Conservation (phyloP, 2,113 vertebrate genomes). For the Bombycilla garrulus region DNA sequence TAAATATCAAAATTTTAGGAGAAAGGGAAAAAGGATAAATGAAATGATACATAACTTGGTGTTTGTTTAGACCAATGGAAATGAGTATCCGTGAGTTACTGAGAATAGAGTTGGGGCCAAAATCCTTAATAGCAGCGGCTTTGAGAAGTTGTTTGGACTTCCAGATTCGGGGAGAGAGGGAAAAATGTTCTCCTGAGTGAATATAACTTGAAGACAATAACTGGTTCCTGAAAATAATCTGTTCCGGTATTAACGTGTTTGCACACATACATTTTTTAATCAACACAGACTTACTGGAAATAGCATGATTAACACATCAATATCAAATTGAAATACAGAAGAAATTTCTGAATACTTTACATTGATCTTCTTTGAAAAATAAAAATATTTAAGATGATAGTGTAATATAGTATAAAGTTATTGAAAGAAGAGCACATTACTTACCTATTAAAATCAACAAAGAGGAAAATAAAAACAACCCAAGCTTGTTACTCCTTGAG, state of each 20-base stretch:
- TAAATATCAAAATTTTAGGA: not conserved
- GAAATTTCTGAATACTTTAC: not conserved
- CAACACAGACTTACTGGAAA: not conserved
- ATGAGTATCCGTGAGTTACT: not conserved
- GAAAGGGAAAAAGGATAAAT: not conserved
- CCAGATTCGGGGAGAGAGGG: not conserved
- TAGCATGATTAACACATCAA: not conserved
- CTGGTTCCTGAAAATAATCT: not conserved
- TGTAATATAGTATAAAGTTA: not conserved
- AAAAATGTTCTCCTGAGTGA: not conserved
- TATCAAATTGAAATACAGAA: not conserved
- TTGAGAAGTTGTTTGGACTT: not conserved
- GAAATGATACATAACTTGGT: accelerated
- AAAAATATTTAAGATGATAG: not conserved
- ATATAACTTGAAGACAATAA: not conserved
- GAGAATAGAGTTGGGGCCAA: not conserved
- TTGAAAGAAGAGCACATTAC: not conserved
- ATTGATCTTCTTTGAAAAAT: not conserved
- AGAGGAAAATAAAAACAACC: not conserved
- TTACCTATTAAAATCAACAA: not conserved
- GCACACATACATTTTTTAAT: not conserved
- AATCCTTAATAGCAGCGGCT: not conserved
- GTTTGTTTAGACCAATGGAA: not conserved
- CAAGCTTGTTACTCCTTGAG: not conserved
- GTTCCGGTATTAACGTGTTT: not conserved